phyloP scores from a whole-genome alignment of 2,888 invertebrate genomes.

The Synergus japonicus region DNA sequence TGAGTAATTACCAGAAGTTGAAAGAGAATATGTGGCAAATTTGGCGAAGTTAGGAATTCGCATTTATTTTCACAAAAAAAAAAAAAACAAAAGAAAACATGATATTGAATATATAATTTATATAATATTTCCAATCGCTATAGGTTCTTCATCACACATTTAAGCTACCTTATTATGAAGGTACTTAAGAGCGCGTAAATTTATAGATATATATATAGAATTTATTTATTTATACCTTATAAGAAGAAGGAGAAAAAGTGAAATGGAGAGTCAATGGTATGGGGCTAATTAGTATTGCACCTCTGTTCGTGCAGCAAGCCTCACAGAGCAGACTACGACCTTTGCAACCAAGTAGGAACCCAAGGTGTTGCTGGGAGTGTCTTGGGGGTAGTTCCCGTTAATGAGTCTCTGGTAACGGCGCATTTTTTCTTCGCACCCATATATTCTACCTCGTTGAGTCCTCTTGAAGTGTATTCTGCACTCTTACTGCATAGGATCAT shows the following conservation, averaged over 20 bases:
- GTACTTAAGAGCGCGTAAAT: background rate
- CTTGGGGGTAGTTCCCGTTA: conserved; percentile 72
- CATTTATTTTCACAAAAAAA: too few relatives aligned
- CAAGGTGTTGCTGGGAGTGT: conserved; percentile 68
- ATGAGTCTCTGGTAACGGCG: conserved; percentile 74
- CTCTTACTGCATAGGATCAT: conserved; percentile 50
- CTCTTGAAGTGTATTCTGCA: conserved; percentile 27
- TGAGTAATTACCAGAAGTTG: too few relatives aligned
- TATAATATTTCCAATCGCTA: background rate
- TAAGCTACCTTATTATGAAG: background rate
- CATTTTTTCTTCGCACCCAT: conserved; percentile 66
- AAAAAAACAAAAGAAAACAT: too few relatives aligned
- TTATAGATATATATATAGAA: too few relatives aligned
- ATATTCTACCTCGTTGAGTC: conserved; percentile 56
- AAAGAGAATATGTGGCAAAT: too few relatives aligned
- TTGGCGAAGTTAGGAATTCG: too few relatives aligned
- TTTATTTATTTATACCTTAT: too few relatives aligned
- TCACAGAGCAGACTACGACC: background rate
- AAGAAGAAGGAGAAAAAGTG: background rate
- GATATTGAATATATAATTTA: too few relatives aligned
- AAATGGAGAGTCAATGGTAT: conserved; percentile 4
- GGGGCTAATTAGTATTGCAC: conserved; percentile 30
- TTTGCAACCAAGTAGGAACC: conserved; percentile 43
- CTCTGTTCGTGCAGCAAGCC: conserved; percentile 3
- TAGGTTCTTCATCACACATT: background rate